Conservation (phyloP, 2,888 invertebrate genomes). For the Zootermopsis nevadensis region DNA sequence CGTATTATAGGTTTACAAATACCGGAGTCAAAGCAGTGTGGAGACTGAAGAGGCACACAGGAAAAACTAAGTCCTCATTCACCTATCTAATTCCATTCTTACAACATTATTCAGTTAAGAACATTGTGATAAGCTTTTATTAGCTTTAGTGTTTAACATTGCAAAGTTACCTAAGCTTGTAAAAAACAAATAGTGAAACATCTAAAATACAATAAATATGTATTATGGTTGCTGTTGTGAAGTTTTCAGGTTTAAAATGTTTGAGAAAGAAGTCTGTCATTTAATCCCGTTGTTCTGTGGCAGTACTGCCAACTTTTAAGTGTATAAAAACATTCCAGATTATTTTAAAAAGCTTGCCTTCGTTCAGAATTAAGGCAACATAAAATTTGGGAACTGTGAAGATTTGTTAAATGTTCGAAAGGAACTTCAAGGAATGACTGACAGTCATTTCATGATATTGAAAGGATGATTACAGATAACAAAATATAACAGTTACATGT, state of each 20-base stretch:
- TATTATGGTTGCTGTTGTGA: background rate
- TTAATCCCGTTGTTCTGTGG: slow-evolving; percentile 3
- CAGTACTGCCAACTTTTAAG: slow-evolving; percentile 31
- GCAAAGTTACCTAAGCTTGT: slow-evolving; percentile 26
- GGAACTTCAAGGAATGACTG: background rate
- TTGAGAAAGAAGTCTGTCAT: background rate
- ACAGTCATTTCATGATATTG: background rate
- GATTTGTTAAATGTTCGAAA: background rate
- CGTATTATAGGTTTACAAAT: background rate
- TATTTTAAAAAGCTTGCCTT: slow-evolving; percentile 34
- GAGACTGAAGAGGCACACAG: background rate
- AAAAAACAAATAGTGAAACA: background rate
- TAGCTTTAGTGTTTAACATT: slow-evolving; percentile 19
- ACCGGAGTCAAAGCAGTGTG: slow-evolving; percentile 5
- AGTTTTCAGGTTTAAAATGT: background rate
- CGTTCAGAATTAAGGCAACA: background rate
- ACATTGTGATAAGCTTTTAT: slow-evolving; percentile 29
- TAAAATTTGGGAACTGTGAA: slow-evolving; percentile 1
- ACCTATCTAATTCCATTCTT: background rate
- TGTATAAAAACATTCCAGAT: slow-evolving; percentile 31
- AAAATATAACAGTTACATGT: background rate
- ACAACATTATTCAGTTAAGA: background rate
- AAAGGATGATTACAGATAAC: background rate
- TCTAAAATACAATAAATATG: background rate
- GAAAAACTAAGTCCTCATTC: background rate